These are phyloP conservation scores for Holcopasites calliopsidis DNA, from an alignment of 1,140 invertebrate species.

Conservation along the genomic window DNA sequence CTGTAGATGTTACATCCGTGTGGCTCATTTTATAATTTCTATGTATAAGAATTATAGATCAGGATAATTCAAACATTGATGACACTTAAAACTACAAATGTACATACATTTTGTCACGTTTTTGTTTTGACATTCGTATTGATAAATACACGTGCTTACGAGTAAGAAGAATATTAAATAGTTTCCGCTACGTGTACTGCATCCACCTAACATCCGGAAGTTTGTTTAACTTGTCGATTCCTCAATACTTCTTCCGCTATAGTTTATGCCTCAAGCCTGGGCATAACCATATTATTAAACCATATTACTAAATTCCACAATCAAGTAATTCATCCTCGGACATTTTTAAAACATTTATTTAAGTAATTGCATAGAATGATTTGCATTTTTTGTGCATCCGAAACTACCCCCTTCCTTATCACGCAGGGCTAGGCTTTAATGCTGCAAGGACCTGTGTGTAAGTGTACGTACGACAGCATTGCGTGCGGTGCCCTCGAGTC, in stretches of 20 bases:
- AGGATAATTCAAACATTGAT: neutral
- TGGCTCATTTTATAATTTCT: no score
- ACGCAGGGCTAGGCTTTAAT: conserved; percentile 18
- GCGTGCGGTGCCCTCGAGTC: conserved; percentile 44
- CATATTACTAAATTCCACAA: neutral
- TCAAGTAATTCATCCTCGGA: neutral
- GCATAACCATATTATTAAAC: no score
- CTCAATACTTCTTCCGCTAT: neutral
- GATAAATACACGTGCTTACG: conserved; percentile 28
- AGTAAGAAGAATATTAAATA: conserved; percentile 40
- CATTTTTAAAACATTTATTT: neutral
- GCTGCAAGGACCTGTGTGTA: conserved; percentile 10
- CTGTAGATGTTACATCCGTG: no score
- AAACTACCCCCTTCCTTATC: neutral
- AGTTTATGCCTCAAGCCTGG: no score
- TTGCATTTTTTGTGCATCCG: neutral
- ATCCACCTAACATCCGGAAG: conserved; percentile 9
- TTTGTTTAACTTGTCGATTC: neutral
- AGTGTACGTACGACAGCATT: neutral
- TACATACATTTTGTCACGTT: conserved; percentile 35
- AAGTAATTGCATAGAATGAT: neutral
- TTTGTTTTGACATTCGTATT: neutral
- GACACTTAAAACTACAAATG: no score
- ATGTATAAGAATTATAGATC: neutral
- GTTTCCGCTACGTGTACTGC: conserved; percentile 21